These are phyloP conservation scores for Urophycis tenuis DNA, from an alignment of 2,797 vertebrate species.

Conservation along the genomic window DNA sequence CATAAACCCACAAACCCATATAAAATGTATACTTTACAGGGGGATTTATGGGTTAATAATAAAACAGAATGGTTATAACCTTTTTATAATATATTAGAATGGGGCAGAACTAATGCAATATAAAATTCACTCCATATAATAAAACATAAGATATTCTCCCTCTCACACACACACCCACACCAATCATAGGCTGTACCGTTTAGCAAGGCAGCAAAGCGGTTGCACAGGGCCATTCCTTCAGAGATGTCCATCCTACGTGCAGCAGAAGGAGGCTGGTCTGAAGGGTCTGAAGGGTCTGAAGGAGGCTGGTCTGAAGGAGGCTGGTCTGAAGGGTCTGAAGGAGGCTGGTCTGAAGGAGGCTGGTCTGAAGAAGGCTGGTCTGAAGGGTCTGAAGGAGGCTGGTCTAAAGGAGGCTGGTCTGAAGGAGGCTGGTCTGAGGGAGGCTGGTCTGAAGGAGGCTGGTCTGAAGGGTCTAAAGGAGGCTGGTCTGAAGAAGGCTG, in stretches of 20 bases:
- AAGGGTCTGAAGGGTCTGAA: no score
- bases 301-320: no score
- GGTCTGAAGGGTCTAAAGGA: no score
- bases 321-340: no score
- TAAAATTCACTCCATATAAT: not conserved
- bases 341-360: no score
- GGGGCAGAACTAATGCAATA: not conserved
- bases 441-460: no score
- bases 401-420: no score
- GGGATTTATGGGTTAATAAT: not conserved
- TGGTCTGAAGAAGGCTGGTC: no score
- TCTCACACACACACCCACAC: not conserved
- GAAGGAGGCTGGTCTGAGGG: no score
- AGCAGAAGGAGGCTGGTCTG: not conserved
- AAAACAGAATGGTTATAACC: constrained; percentile 1
- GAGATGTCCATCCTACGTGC: not conserved
- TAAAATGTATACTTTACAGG: not conserved
- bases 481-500: no score
- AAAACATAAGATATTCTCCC: not conserved
- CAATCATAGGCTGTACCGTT: not conserved
- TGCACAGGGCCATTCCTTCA: no score
- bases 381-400: no score
- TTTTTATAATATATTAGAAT: not conserved
- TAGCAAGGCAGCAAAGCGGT: not conserved
- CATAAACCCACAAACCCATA: not conserved